Base-by-base conservation (phyloP, 2,888 invertebrate genomes). In the Xestia c-nigrum region DNA sequence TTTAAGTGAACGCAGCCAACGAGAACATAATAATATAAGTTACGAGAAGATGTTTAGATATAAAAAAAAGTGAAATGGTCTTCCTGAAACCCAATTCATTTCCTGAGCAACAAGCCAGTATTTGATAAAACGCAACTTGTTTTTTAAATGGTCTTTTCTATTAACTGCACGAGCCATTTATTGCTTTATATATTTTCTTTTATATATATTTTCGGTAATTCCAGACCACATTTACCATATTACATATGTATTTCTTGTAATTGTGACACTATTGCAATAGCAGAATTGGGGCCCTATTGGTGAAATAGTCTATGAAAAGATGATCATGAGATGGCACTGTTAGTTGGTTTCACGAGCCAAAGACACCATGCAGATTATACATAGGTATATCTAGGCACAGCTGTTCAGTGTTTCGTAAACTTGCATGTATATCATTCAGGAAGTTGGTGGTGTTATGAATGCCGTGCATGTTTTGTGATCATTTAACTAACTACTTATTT, bases 21-120 rank as follows among this genome's bases (percentile, higher is more conserved):
- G 40, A 31, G 55, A 57, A 63, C 80, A 78, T 38, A 52, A 31
- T 72, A 52, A 43, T 24, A 21, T 47, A n/a, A 68, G 16, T 72
- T 31, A 31, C 21, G 2, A 31, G 14, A 31, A 72, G 1, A 31
- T 61, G 38, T 9, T 38, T 31, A 59, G 76, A 59, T 59, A 59
- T 4, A 5, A 5, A 76, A 43, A 57, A 31, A 43, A 57, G 14
- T 61, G 3, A 1, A 31, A 52, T n/a, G 14, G 6, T 79, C 46
- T 77, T 80, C 46, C 52, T 61, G 9, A 52, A 52, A 70, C 12
- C 5, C 19, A 24, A 3, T 21, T 52, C 3, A 67, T 68, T 59
- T 78, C 14, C 19, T 50, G 6, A 24, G 4, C 50, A 14, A 24
- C 66, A 12, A 19, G 5, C 1, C 1, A 16, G 4, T 16, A 4